phyloP scores from a whole-genome alignment of 2,888 invertebrate genomes.

The Hypomecis atomaria region DNA sequence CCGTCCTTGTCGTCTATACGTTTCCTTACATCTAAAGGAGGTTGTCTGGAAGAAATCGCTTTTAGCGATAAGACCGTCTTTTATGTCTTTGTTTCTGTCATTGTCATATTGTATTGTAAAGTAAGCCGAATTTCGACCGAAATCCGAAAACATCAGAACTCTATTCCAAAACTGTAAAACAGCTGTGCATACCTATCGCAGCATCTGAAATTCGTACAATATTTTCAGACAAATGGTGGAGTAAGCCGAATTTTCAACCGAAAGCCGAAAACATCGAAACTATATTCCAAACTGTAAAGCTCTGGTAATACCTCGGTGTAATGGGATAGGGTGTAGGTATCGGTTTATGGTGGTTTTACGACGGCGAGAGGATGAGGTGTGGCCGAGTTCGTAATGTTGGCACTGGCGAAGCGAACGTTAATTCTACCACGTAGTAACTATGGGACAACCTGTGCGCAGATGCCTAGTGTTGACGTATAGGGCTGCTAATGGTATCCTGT shows the following conservation, averaged over 20 bases:
- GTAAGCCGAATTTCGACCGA: too few relatives aligned
- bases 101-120: too few relatives aligned
- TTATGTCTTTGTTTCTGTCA: too few relatives aligned
- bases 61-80: too few relatives aligned
- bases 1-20: too few relatives aligned
- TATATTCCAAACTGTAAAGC: slow-evolving; percentile 52
- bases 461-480: too few relatives aligned
- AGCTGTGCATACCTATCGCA: too few relatives aligned
- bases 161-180: too few relatives aligned
- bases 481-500: too few relatives aligned
- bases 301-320: slow-evolving; percentile 44
- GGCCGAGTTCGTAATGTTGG: slow-evolving; percentile 20
- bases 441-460: background rate
- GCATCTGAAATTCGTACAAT: background rate
- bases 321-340: slow-evolving; percentile 67
- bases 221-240: background rate
- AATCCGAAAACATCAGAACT: too few relatives aligned
- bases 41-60: too few relatives aligned
- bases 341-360: slow-evolving; percentile 71
- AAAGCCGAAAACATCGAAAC: slow-evolving; percentile 20
- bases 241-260: slow-evolving; percentile 13
- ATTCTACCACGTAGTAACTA: background rate
- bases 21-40: too few relatives aligned
- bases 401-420: background rate
- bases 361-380: slow-evolving; percentile 45